phyloP scores from a whole-genome alignment of 2,113 vertebrate species.

The Antigone vipio region DNA sequence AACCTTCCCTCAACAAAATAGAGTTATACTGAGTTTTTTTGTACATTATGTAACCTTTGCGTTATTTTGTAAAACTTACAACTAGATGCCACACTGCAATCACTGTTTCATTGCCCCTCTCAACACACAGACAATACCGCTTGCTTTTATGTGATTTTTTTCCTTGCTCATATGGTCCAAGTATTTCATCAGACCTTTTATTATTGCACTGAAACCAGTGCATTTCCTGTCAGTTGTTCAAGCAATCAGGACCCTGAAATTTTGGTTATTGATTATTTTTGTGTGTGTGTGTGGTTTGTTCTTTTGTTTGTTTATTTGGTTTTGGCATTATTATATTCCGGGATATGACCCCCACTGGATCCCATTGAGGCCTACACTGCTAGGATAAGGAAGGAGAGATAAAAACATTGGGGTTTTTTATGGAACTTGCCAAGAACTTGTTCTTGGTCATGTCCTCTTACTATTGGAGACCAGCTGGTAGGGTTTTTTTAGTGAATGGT shows the following conservation, averaged over 20 bases:
- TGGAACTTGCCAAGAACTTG: not conserved
- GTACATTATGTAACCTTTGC: not conserved
- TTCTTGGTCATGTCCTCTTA: not conserved
- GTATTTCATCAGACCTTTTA: not conserved
- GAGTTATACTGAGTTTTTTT: not conserved
- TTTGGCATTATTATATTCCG: not conserved
- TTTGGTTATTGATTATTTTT: not conserved
- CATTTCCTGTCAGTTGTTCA: not conserved
- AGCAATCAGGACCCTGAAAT: not conserved
- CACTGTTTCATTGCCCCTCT: not conserved
- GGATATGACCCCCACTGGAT: not conserved
- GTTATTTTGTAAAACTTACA: not conserved
- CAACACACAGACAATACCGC: not conserved
- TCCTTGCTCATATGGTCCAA: not conserved
- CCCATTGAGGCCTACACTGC: not conserved
- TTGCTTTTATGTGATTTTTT: not conserved
- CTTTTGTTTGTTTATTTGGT: not conserved
- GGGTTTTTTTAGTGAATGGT: not conserved
- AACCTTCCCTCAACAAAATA: not conserved
- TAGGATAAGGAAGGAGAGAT: not conserved
- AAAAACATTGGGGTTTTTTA: not conserved
- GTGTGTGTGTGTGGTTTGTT: not conserved
- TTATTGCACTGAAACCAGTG: not conserved
- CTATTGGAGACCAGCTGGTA: not conserved
- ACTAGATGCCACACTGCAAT: not conserved